A percentile compares a stretch with the other conserved stretches of the same genome.
phyloP scores from a whole-genome alignment of 2,888 invertebrate genomes.

The Tipula lateralis region DNA sequence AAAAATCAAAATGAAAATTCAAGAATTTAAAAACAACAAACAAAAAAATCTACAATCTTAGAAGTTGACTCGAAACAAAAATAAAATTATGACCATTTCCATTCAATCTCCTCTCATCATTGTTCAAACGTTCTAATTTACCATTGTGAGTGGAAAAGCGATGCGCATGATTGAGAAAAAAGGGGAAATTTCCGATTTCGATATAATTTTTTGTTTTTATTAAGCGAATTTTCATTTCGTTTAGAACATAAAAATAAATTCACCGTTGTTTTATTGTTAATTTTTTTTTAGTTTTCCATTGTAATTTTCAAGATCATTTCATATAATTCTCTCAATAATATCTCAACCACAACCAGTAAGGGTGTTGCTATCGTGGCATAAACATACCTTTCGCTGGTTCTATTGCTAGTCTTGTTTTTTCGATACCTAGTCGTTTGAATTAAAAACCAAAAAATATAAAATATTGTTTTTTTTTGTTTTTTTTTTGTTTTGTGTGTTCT shows the following conservation, averaged over 20 bases:
- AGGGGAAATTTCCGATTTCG: not conserved
- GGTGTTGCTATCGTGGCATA: not conserved
- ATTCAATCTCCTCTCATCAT: not conserved
- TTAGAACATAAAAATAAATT: not conserved
- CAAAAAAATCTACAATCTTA: not conserved
- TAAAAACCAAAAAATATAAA: not conserved
- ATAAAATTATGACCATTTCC: not conserved
- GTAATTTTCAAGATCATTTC: not conserved
- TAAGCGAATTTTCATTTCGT: not conserved
- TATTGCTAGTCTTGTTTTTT: not conserved
- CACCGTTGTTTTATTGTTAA: not conserved
- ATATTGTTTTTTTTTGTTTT: not conserved
- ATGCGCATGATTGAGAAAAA: not conserved
- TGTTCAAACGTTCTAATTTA: not conserved
- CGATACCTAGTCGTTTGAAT: not conserved
- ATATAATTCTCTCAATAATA: slow-evolving; percentile 3
- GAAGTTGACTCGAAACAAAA: not conserved
- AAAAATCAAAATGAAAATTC: no score
- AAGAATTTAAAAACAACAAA: no score
- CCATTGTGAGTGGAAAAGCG: not conserved
- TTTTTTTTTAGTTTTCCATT: not conserved
- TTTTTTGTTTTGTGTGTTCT: no score
- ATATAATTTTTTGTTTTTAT: not conserved
- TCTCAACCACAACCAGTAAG: slow-evolving; percentile 16
- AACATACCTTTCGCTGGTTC: not conserved